Evolutionary conservation across 2,113 vertebrate genomes (phyloP).

Genomic region (Indri indri): DNA sequence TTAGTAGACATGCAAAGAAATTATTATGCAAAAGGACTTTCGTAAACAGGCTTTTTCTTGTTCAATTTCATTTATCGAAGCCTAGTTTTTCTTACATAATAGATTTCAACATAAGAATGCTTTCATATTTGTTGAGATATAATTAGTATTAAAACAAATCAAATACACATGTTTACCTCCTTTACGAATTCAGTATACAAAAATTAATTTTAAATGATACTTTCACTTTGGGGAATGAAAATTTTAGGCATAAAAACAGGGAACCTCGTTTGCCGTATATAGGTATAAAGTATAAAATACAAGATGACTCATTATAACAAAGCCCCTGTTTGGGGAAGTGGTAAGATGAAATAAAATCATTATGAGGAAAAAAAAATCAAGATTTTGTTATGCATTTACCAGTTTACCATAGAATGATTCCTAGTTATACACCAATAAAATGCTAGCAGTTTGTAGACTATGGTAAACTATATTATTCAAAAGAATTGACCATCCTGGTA

Average conservation of each 20-base stretch:
- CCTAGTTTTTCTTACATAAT: background rate
- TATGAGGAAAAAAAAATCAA: background rate
- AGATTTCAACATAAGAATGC: conserved; percentile 5
- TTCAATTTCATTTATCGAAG: background rate
- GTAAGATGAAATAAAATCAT: background rate
- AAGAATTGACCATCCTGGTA: background rate
- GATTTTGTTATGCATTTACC: background rate
- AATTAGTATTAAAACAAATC: background rate
- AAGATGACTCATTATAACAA: background rate
- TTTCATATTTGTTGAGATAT: background rate
- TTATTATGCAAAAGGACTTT: background rate
- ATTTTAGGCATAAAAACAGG: background rate
- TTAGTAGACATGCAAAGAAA: background rate
- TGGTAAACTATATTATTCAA: background rate
- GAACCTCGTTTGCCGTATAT: background rate
- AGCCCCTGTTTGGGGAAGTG: background rate
- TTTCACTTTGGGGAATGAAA: background rate
- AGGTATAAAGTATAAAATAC: background rate
- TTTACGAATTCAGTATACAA: background rate
- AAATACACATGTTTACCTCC: background rate
- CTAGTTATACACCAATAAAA: background rate
- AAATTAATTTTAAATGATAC: conserved; percentile 26
- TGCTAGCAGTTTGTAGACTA: background rate
- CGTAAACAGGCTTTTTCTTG: background rate
- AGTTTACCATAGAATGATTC: background rate